Percentiles rank a stretch among this genome's conserved stretches.
These are phyloP conservation scores for Tupaia tana DNA, from an alignment of 2,113 vertebrate genomes.

Conservation along the genomic window DNA sequence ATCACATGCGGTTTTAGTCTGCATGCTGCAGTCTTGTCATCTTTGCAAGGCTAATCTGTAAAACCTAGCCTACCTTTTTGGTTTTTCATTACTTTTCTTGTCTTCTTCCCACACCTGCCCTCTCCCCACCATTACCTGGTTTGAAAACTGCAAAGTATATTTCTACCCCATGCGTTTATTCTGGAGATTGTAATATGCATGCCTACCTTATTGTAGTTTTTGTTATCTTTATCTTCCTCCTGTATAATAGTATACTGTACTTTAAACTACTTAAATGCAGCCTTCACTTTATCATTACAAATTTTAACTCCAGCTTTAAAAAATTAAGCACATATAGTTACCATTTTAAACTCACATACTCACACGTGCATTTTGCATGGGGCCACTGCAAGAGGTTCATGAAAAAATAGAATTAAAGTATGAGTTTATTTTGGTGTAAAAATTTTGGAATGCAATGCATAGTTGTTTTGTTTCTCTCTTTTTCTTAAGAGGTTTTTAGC, in stretches of 20 bases:
- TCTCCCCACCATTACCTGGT: background rate
- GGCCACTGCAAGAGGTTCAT: too few relatives aligned
- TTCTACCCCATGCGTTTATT: background rate
- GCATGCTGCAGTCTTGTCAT: background rate
- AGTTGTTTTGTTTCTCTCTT: too few relatives aligned
- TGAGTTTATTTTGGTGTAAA: too few relatives aligned
- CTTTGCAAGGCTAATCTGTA: background rate
- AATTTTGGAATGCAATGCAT: too few relatives aligned
- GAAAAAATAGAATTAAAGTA: too few relatives aligned
- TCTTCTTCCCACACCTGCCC: background rate
- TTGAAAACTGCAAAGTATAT: background rate
- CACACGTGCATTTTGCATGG: too few relatives aligned
- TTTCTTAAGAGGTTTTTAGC: too few relatives aligned
- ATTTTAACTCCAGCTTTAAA: slow-evolving; percentile 23
- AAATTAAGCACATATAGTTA: slow-evolving; percentile 9
- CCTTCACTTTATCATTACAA: background rate
- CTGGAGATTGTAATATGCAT: background rate
- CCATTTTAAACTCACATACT: background rate
- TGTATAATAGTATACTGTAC: background rate
- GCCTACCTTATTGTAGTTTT: background rate
- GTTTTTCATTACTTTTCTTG: background rate
- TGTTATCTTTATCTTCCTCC: background rate
- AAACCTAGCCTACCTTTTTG: background rate
- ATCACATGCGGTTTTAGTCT: background rate
- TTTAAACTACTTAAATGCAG: background rate